Base-by-base conservation (phyloP, 2,888 invertebrate genomes). In the Amblyteles armatorius region DNA sequence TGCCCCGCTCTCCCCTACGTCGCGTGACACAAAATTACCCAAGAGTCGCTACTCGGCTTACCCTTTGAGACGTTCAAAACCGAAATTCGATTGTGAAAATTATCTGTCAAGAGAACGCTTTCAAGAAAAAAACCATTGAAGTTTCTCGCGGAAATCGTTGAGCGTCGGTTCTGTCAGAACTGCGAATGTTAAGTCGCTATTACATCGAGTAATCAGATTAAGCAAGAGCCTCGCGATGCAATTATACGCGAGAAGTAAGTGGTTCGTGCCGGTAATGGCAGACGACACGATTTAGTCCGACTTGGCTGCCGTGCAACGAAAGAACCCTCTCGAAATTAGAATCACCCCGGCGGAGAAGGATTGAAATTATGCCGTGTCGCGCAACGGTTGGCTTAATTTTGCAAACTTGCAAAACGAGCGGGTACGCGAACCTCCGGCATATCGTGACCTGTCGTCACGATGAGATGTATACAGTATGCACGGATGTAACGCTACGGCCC, bases 241-340 rank as follows among this genome's bases (percentile, higher is more conserved):
- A 74, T 74, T 74, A 63, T 48, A 11, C 74, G 48, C 57, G 57
- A n/a, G 63, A 48, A 26, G 44, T 60, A 44, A 74, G 74, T 44
- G 57, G 22, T 57, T 57, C 57, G 57, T 57, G 57, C 57, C 26
- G 57, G 11, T 57, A 57, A 57, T 57, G 26, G 57, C 11, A 22
- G 57, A 57, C 57, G 57, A 22, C 11, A 57, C 26, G 57, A 57
- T 57, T 57, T 11, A 57, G 3, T 26, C 57, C 26, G 26, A 26
- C 57, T 19, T 26, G 22, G 22, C 57, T 57, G 4, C 44, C 57
- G 57, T 26, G 26, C 26, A 22, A 7, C 22, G 3, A 57, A 57
- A 57, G 57, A 26, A 26, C 4, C 22, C 26, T 63, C 9, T 36
- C 63, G 63, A 74, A 84, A 84, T 84, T 84, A 74, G 73, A 78